A percentile compares a stretch with the other conserved stretches of the same genome.
These are phyloP conservation scores for Drosophila biarmipes DNA, from an alignment of 1,140 invertebrate species.

Conservation along the genomic window DNA sequence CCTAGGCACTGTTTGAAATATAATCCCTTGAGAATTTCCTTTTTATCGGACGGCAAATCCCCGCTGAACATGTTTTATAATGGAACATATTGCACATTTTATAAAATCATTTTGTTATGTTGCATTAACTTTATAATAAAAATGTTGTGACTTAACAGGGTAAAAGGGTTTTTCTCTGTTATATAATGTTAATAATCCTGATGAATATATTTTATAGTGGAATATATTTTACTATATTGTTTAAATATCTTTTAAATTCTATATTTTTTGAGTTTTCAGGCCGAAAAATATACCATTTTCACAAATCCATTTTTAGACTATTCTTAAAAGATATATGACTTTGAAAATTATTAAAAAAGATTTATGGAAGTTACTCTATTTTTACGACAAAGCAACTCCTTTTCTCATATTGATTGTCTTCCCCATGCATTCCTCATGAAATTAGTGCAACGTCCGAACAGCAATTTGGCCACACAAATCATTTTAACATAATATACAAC, in stretches of 20 bases:
- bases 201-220: no score
- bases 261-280: no score
- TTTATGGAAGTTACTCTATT: background rate
- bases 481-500: constrained; percentile 66
- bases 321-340: no score
- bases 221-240: no score
- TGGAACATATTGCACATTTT: background rate
- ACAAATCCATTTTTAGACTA: no score
- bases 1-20: background rate
- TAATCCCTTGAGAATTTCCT: background rate
- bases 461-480: constrained; percentile 62
- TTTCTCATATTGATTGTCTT: constrained; percentile 45
- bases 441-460: constrained; percentile 42
- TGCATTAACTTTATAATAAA: no score
- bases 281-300: no score
- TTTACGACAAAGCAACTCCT: background rate
- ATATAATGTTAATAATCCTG: no score
- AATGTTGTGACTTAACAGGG: no score
- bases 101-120: background rate
- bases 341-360: no score
- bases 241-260: no score
- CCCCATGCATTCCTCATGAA: constrained; percentile 62
- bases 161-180: no score
- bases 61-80: background rate
- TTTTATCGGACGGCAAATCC: background rate